Evolutionary conservation across 2,113 vertebrate genomes (phyloP), one percentile per base, ranked within the genome.

Genomic region (Cephalopterus ornatus): DNA sequence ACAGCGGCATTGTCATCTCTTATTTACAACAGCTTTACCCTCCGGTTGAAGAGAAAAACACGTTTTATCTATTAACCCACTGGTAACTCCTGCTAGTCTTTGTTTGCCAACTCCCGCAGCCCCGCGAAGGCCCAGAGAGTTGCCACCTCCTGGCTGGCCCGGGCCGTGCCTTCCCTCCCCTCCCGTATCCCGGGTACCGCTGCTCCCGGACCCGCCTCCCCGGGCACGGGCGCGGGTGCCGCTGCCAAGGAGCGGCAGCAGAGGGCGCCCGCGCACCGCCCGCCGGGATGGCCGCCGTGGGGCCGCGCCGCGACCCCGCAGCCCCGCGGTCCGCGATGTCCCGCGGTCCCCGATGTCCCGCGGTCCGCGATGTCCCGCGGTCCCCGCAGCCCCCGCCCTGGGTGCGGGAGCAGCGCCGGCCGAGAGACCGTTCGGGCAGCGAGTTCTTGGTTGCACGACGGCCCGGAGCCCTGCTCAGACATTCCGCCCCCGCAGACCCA

Each of bases 91-190:
- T 8, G 20, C 8, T 5, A 6, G 56, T 2, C 32, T 33, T 17
- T 17, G 9, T 13, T n/a, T 3, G 13, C 16, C 1, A 10, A 0
- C 19, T 12, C 15, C 20, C 3, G 42, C 7, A 35, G 2, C 6
- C 21, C 21, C 15, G n/a, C 1, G 44, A 33, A 21, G 8, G 14
- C 33, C 12, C n/a, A 4, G 5, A 4, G 12, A 11, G 46, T 24
- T 7, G 14, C 59, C 37, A 2, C 44, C 63, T 11, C 5, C 4
- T 0, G 46, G 2, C 28, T 4, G 24, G 30, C 41, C 55, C 14
- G 4, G 16, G 58, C 42, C 26, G 9, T 4, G 42, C 59, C 19
- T 18, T 35, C 49, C 59, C 19, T 18, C 32, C 56, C n/a, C 41
- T 5, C 6, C 26, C 32, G 35, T 1, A 19, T 3, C 28, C 11